Evolutionary conservation across 2,113 vertebrate species (phyloP), one percentile per base, ranked within the genome.

Genomic region (Amphiprion ocellaris): DNA sequence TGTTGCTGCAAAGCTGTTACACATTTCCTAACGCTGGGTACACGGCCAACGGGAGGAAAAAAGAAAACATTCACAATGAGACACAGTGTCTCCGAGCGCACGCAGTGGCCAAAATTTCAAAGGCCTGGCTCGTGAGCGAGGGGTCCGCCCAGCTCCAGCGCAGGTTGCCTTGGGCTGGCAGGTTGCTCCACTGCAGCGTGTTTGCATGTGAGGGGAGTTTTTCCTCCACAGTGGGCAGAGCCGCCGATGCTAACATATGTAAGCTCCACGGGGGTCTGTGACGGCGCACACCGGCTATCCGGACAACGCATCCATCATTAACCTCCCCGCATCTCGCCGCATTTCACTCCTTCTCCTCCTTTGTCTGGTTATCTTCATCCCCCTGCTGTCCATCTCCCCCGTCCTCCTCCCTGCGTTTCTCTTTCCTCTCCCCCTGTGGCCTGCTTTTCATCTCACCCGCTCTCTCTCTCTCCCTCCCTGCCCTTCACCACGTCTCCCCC

Each of bases 321-420:
- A 87, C 86, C 89, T 72, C 68, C 69, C 62, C 49, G 47, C 50
- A 41, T 75, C 76, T 85, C 58, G 0, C 69, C 77, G 76, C 71
- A 47, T 86, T 79, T 81, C 66, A 60, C 12, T 76, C 71, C 77
- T 67, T 81, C 33, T 50, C 26, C 77, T 59, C 72, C 89, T 93
- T 91, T 91, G 92, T 92, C 87, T 87, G 86, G 87, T 84, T 91
- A 89, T 91, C 90, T 91, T 81, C 89, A 88, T 89, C 86, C 84
- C 33, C 87, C 87, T 87, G 90, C 91, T 90, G 91, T 90, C 88
- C 90, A 81, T 91, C 91, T 87, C 89, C 83, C 33, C 69, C 33
- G 74, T 80, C 86, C 86, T 87, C 79, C 86, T 87, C 75, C 76
- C 79, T 19, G 69, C 87, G 30, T 73, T 53, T 74, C 82, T 86